These are phyloP conservation scores for Glomeris marginata DNA, from an alignment of 2,888 invertebrate genomes.

Conservation along the genomic window DNA sequence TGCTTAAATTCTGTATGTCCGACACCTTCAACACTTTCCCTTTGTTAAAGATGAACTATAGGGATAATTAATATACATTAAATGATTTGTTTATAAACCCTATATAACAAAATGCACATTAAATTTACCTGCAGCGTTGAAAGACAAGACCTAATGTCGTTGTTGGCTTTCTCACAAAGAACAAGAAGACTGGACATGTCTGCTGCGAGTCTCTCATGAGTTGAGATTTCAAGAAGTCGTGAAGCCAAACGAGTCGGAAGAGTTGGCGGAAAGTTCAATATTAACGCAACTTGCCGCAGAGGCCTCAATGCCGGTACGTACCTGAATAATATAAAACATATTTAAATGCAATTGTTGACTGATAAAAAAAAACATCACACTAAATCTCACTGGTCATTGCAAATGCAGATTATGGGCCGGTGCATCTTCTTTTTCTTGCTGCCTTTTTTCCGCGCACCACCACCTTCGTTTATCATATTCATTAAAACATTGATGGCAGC, in stretches of 20 bases:
- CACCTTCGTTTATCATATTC: slow-evolving; percentile 51
- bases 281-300: slow-evolving; percentile 57
- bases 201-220: slow-evolving; percentile 48
- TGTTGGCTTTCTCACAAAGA: slow-evolving; percentile 65
- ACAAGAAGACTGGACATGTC: slow-evolving; percentile 54
- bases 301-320: slow-evolving; percentile 55
- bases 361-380: slow-evolving; percentile 23
- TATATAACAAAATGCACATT: too few relatives aligned
- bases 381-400: slow-evolving; percentile 78
- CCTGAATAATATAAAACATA: slow-evolving; percentile 18
- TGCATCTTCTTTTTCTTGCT: slow-evolving; percentile 39
- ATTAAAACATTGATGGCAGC: slow-evolving; percentile 74
- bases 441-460: slow-evolving; percentile 38
- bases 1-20: slow-evolving; percentile 46
- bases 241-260: slow-evolving; percentile 34
- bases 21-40: slow-evolving; percentile 29
- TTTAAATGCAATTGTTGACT: slow-evolving; percentile 5
- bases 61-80: slow-evolving; percentile 11
- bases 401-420: slow-evolving; percentile 91
- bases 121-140: slow-evolving; percentile 55
- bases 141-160: slow-evolving; percentile 83
- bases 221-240: slow-evolving; percentile 51
- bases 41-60: slow-evolving; percentile 27
- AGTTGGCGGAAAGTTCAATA: slow-evolving; percentile 27
- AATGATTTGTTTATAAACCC: too few relatives aligned